These are phyloP conservation scores for Prinia subflava DNA, from an alignment of 2,113 vertebrate species.

Conservation along the genomic window DNA sequence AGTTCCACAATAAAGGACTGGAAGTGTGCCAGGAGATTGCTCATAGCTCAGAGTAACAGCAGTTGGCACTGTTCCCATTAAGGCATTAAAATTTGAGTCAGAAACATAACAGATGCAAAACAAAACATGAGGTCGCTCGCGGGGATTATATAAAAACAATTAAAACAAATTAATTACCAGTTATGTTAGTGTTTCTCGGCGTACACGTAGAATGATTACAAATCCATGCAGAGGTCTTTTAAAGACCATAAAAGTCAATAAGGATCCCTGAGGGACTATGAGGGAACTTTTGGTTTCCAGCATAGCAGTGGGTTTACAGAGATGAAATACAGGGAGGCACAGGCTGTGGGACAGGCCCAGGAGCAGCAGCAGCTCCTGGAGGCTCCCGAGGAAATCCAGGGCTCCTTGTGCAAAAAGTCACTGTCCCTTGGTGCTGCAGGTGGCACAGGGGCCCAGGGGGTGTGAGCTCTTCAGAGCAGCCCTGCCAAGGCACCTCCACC, in stretches of 20 bases:
- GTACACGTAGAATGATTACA: conserved; percentile 43
- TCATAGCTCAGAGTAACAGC: conserved; percentile 62
- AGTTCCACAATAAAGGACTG: conserved; percentile 68
- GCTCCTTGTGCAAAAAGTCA: neutral
- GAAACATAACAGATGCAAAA: conserved; percentile 73
- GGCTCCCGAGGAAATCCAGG: neutral
- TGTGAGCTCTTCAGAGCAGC: neutral
- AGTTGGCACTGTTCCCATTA: conserved; percentile 70
- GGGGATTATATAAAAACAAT: conserved; percentile 72
- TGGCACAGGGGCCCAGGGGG: neutral
- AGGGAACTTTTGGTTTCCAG: neutral
- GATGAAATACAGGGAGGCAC: neutral
- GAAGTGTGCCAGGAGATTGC: conserved; percentile 66
- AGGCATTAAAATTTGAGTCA: conserved; percentile 72
- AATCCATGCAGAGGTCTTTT: conserved; percentile 34
- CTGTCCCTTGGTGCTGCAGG: neutral
- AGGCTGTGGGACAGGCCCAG: neutral
- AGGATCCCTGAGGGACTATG: neutral
- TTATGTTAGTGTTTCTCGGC: conserved; percentile 49
- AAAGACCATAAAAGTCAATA: conserved; percentile 41
- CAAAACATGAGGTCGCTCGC: conserved; percentile 69
- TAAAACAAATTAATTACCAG: conserved; percentile 75
- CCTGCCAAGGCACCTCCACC: accelerated
- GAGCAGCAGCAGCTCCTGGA: neutral
- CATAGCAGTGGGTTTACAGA: neutral